These are phyloP conservation scores for Choristoneura rosaceana DNA, from an alignment of 2,888 invertebrate genomes.

Conservation along the genomic window DNA sequence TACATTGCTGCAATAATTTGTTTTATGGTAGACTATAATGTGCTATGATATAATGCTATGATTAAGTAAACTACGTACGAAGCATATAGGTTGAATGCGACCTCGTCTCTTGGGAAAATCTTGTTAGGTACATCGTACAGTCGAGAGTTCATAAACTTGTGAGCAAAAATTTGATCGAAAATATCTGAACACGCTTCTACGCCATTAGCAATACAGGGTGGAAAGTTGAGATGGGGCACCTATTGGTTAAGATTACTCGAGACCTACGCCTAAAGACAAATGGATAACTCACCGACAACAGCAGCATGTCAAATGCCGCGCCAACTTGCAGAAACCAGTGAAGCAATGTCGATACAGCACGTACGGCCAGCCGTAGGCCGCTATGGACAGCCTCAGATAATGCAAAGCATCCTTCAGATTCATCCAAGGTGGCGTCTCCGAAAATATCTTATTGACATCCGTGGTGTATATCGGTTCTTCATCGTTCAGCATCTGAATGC, in stretches of 20 bases:
- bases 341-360: slow-evolving; percentile 91
- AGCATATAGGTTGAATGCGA: not conserved
- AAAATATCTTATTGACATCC: slow-evolving; percentile 87
- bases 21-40: not conserved
- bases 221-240: too few relatives aligned
- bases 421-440: slow-evolving; percentile 92
- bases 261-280: not conserved
- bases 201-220: too few relatives aligned
- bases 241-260: too few relatives aligned
- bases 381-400: slow-evolving; percentile 92
- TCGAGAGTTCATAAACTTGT: too few relatives aligned
- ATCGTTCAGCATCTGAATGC: slow-evolving; percentile 87
- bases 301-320: slow-evolving; percentile 89
- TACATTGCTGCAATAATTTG: not conserved
- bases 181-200: too few relatives aligned
- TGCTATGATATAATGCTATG: not conserved
- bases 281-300: slow-evolving; percentile 86
- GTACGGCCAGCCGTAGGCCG: slow-evolving; percentile 95
- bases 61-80: not conserved
- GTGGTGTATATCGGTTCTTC: slow-evolving; percentile 88
- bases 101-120: not conserved
- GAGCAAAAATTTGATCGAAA: too few relatives aligned
- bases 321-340: slow-evolving; percentile 90
- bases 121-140: not conserved
- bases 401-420: slow-evolving; percentile 90